Conservation (phyloP, 1,140 invertebrate genomes). For the Drosophila mauritiana region DNA sequence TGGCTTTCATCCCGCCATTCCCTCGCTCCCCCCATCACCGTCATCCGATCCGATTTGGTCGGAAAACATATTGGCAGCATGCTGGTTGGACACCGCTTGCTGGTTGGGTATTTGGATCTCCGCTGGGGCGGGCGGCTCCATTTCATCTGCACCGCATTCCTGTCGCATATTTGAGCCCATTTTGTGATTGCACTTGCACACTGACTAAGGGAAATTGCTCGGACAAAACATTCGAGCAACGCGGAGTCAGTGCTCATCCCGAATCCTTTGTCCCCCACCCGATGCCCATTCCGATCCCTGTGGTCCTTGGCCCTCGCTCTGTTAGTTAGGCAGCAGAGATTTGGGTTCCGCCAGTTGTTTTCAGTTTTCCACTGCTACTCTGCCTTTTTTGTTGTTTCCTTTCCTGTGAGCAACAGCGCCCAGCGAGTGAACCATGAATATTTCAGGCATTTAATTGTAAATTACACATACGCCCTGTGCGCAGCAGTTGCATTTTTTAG, state of each 20-base stretch:
- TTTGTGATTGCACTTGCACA: slow-evolving; percentile 65
- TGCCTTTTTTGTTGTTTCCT: slow-evolving; percentile 10
- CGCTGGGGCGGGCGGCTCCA: slow-evolving; percentile 34
- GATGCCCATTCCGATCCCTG: background rate
- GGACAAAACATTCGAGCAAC: slow-evolving; percentile 69
- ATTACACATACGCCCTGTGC: slow-evolving; percentile 77
- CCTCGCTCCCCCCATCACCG: background rate
- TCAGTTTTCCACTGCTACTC: slow-evolving; percentile 7
- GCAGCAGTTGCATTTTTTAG: slow-evolving; percentile 70
- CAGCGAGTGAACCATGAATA: slow-evolving; percentile 56
- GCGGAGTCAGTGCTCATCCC: slow-evolving; percentile 19
- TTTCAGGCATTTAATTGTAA: slow-evolving; percentile 80
- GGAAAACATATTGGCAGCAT: slow-evolving; percentile 58
- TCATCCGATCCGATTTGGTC: background rate
- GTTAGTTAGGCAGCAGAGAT: slow-evolving; percentile 63
- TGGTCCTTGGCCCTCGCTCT: slow-evolving; percentile 10
- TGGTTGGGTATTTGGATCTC: slow-evolving; percentile 24
- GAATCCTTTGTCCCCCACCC: background rate
- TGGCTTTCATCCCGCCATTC: background rate
- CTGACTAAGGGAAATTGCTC: slow-evolving; percentile 65
- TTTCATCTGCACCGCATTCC: slow-evolving; percentile 69
- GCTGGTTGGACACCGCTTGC: slow-evolving; percentile 11
- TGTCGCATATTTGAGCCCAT: slow-evolving; percentile 67
- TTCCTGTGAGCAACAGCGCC: background rate
- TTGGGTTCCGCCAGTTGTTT: slow-evolving; percentile 30